phyloP scores from a whole-genome alignment of 2,888 invertebrate genomes.

The Tachina grossa region DNA sequence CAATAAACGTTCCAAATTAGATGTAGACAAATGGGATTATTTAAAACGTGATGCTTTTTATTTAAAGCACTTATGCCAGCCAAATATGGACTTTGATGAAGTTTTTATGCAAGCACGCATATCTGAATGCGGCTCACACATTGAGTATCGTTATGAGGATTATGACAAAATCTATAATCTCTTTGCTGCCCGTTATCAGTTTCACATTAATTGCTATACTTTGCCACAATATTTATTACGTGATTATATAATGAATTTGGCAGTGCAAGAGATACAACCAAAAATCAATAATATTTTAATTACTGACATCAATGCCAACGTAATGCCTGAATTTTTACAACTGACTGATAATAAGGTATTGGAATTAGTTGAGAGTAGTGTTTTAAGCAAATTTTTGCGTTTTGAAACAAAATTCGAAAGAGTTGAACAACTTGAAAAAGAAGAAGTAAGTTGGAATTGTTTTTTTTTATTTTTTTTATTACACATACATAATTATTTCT shows the following conservation, averaged over 20 bases:
- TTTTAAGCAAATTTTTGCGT: constrained; percentile 51
- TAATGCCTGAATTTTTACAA: constrained; percentile 69
- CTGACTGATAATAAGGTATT: constrained; percentile 74
- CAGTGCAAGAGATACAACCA: constrained; percentile 63
- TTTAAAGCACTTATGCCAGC: constrained; percentile 69
- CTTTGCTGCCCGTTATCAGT: constrained; percentile 82
- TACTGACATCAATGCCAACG: constrained; percentile 46
- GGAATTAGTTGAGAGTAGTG: constrained; percentile 70
- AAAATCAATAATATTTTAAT: constrained; percentile 57
- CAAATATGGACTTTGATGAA: constrained; percentile 77
- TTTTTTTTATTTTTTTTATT: background rate
- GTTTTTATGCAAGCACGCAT: constrained; percentile 77
- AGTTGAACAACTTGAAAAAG: constrained; percentile 61
- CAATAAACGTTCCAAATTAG: constrained; percentile 85
- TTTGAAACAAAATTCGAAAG: constrained; percentile 53
- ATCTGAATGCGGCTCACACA: constrained; percentile 76
- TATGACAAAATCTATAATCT: constrained; percentile 83
- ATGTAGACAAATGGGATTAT: constrained; percentile 89
- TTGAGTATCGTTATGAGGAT: constrained; percentile 84
- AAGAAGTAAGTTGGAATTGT: constrained; percentile 44
- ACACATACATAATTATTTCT: background rate
- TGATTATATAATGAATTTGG: constrained; percentile 78
- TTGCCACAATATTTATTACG: constrained; percentile 82
- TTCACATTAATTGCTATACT: constrained; percentile 84
- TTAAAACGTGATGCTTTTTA: constrained; percentile 84